Conservation (phyloP, 2,797 vertebrate genomes). For the Caiman crocodilus region DNA sequence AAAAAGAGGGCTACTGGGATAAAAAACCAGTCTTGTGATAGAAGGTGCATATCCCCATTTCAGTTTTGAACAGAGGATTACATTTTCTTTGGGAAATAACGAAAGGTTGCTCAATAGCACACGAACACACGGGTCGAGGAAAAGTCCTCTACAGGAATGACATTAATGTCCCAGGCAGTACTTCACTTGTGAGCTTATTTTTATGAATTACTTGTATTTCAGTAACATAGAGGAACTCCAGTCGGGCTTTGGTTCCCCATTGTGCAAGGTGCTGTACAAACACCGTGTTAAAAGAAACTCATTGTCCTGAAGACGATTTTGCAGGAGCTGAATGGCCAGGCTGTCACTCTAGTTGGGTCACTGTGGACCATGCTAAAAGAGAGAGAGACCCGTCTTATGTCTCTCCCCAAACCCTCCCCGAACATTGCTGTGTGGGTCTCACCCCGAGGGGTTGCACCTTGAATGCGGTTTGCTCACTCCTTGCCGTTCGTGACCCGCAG, state of each 20-base stretch:
- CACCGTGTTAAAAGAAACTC: background rate
- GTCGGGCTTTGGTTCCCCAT: background rate
- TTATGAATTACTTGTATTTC: fast-evolving
- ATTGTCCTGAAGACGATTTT: background rate
- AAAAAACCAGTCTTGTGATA: background rate
- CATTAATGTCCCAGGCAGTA: fast-evolving
- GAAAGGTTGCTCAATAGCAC: background rate
- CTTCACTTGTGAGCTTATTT: background rate
- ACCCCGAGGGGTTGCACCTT: background rate
- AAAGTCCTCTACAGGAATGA: background rate
- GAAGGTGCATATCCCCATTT: background rate
- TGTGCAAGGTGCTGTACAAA: too few species aligned
- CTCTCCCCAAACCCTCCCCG: background rate
- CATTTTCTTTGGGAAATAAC: background rate
- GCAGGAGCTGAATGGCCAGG: background rate
- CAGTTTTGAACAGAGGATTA: background rate
- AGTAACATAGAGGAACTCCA: fast-evolving
- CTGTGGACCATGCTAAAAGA: fast-evolving
- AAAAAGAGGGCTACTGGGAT: background rate
- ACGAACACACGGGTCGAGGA: background rate
- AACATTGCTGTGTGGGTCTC: fast-evolving
- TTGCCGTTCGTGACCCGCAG: background rate
- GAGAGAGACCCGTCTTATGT: fast-evolving
- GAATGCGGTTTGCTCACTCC: background rate
- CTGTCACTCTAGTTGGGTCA: background rate